Percentiles rank a stretch among this genome's conserved stretches.
phyloP scores from a whole-genome alignment of 2,888 invertebrate species.

The Pyrgus malvae region DNA sequence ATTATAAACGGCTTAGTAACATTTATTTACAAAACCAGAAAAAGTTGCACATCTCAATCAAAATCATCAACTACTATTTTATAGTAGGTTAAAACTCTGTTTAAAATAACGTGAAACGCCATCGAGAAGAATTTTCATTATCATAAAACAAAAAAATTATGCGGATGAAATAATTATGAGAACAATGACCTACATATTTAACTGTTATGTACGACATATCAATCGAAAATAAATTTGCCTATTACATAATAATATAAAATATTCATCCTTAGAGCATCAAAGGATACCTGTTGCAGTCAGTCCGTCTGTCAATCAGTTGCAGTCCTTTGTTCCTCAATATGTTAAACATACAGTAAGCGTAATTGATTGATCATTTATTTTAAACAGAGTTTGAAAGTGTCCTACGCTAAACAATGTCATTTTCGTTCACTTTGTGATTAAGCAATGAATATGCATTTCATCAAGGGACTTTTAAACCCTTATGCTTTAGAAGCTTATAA shows the following conservation, averaged over 20 bases:
- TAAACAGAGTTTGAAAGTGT: conserved; percentile 15
- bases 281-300: no score
- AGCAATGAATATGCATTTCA: conserved; percentile 14
- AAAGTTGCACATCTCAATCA: neutral
- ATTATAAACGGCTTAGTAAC: conserved; percentile 33
- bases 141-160: neutral
- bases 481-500: conserved; percentile 28
- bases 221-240: no score
- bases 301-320: no score
- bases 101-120: neutral
- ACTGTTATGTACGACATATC: no score
- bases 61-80: conserved; percentile 7
- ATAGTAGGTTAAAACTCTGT: conserved; percentile 17
- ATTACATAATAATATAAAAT: no score
- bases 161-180: no score
- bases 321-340: no score
- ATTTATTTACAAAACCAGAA: conserved; percentile 35
- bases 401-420: conserved; percentile 3
- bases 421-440: conserved; percentile 21
- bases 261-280: no score
- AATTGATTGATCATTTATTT: neutral
- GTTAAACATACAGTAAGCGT: no score
- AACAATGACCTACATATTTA: no score
- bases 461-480: conserved; percentile 1
- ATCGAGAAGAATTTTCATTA: neutral